Evolutionary conservation across 2,797 vertebrate genomes (phyloP), one percentile per base, ranked within the genome.

Genomic region (Lindbergichthys nudifrons): DNA sequence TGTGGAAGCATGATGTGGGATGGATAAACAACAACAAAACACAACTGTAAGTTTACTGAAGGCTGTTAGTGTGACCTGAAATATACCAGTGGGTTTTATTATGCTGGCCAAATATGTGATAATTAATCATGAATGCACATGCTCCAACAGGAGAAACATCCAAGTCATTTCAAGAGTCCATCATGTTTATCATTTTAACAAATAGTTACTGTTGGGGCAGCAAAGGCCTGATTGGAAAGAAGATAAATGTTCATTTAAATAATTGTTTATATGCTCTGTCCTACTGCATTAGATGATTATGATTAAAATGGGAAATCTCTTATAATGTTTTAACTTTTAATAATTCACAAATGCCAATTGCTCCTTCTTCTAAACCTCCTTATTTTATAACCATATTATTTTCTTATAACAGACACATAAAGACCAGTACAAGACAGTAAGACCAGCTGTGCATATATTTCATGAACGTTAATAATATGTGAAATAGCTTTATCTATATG

Each of bases 1-100:
- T 94, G 92, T 89, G 91, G 89, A 90, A 92, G 88, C 87, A 92
- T 94, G 92, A 92, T 94, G 92, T 94, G 94, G 94, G 93, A 95
- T 89, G 94, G 94, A 94, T 95, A 94, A 92, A 92, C 91, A 88
- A 84, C 90, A 82, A 86, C 79, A 54, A 84, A 89, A 79, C 58
- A 87, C 68, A 78, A 84, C 63, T 77, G 93, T 94, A 79, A 94
- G 94, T 92, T 58, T 52, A 51, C 53, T 57, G 19, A 56, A 36
- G 10, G 15, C 11, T 70, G 3, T 21, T 36, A 10, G 16, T 66
- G 4, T 65, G 13, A 52, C 2, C 2, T 64, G 18, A 43, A 14
- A 30, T 70, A 16, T 13, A 21, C 41, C n/a, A 30, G n/a, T 42
- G 5, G 57, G 41, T 46, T 13, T 50, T 68, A 41, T 59, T 54